Conservation (phyloP, 2,888 invertebrate species). For the Operophtera brumata region DNA sequence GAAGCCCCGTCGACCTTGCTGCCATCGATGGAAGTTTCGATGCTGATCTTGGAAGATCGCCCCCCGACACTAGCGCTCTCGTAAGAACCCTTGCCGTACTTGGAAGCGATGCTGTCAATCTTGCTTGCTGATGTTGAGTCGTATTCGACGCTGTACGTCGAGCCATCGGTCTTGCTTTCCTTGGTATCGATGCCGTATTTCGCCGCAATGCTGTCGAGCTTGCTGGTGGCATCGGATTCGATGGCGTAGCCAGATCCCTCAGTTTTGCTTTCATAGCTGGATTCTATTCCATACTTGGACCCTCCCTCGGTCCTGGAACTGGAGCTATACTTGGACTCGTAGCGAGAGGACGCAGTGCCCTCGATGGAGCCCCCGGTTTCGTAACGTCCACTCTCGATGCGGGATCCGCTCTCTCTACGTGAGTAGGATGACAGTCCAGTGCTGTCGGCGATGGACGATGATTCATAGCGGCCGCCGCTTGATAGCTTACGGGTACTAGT, state of each 20-base stretch:
- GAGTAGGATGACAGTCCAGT: slow-evolving; percentile 57
- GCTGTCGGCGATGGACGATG: slow-evolving; percentile 58
- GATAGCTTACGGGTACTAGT: slow-evolving; percentile 65
- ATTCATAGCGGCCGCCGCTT: slow-evolving; percentile 65
- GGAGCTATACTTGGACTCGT: slow-evolving; percentile 65
- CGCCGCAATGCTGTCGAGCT: slow-evolving; percentile 58
- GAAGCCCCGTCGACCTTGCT: slow-evolving; percentile 52
- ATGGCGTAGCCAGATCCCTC: slow-evolving; percentile 42
- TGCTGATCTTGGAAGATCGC: slow-evolving; percentile 45
- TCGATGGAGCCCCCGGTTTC: slow-evolving; percentile 58
- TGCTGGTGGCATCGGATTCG: slow-evolving; percentile 49
- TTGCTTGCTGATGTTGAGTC: slow-evolving; percentile 39
- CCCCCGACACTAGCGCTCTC: slow-evolving; percentile 40
- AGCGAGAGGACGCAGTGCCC: slow-evolving; percentile 57
- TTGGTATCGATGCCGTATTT: slow-evolving; percentile 63
- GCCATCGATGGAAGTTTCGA: slow-evolving; percentile 51
- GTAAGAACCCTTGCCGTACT: slow-evolving; percentile 37
- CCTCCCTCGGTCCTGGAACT: slow-evolving; percentile 48
- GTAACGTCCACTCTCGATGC: slow-evolving; percentile 55
- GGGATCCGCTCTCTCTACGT: slow-evolving; percentile 68
- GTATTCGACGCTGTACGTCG: slow-evolving; percentile 31
- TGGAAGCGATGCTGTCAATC: slow-evolving; percentile 48
- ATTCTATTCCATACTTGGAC: slow-evolving; percentile 50
- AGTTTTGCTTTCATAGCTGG: slow-evolving; percentile 43
- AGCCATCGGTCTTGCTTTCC: slow-evolving; percentile 56